A percentile compares a stretch with the other conserved stretches of the same genome.
phyloP scores from a whole-genome alignment of 2,888 invertebrate genomes.

The Ceraclea dissimilis region DNA sequence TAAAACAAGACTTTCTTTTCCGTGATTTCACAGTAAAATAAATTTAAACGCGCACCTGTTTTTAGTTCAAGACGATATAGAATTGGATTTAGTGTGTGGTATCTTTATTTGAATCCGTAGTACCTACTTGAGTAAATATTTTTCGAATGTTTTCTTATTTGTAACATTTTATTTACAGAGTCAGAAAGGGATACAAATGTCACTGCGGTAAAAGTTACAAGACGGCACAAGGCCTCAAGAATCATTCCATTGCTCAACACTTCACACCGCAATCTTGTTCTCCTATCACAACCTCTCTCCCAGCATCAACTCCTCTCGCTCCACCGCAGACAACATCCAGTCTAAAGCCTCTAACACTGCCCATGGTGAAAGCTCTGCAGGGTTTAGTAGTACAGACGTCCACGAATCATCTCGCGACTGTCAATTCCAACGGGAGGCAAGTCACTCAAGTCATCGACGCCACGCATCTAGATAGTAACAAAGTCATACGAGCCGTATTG shows the following conservation, averaged over 20 bases:
- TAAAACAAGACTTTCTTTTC: too few relatives aligned
- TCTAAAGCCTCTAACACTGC: slow-evolving; percentile 26
- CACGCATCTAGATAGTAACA: slow-evolving; percentile 34
- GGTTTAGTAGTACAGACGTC: slow-evolving; percentile 20
- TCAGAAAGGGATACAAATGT: slow-evolving; percentile 74
- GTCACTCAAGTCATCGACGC: slow-evolving; percentile 31
- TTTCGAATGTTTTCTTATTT: too few relatives aligned
- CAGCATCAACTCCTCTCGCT: slow-evolving; percentile 14
- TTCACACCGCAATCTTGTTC: slow-evolving; percentile 26
- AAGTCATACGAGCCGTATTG: slow-evolving; percentile 37
- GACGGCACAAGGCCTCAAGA: slow-evolving; percentile 70
- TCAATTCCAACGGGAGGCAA: slow-evolving; percentile 33
- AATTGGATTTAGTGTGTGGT: too few relatives aligned
- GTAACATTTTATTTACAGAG: slow-evolving; percentile 46
- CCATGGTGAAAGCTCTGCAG: slow-evolving; percentile 23
- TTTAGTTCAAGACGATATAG: too few relatives aligned
- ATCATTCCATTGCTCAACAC: slow-evolving; percentile 47
- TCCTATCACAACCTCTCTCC: slow-evolving; percentile 25
- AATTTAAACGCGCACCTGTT: too few relatives aligned
- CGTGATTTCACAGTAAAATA: too few relatives aligned
- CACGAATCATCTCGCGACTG: slow-evolving; percentile 6
- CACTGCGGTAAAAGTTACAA: slow-evolving; percentile 83
- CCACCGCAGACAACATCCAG: slow-evolving; percentile 25
- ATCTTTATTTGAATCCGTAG: too few relatives aligned
- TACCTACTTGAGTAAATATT: too few relatives aligned